Percentiles rank a stretch among this genome's conserved stretches.
These are phyloP conservation scores for Drosophila baimaii DNA, from an alignment of 1,140 invertebrate genomes.

Conservation along the genomic window DNA sequence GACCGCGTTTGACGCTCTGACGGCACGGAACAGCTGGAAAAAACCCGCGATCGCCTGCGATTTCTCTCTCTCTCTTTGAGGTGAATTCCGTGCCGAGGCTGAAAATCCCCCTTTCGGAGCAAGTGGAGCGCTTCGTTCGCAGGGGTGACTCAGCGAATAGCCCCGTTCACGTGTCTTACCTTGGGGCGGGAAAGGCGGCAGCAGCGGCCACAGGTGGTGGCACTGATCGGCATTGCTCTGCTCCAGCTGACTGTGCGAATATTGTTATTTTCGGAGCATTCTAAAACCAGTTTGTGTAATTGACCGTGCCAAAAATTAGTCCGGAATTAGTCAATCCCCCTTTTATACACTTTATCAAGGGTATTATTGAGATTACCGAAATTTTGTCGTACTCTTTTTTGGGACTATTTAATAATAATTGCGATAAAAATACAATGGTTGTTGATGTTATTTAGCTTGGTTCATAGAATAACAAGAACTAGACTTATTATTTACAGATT, in stretches of 20 bases:
- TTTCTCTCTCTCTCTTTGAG: conserved; percentile 18
- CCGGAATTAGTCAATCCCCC: conserved; percentile 32
- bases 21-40: conserved; percentile 32
- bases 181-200: conserved; percentile 76
- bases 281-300: conserved; percentile 57
- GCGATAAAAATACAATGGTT: neutral
- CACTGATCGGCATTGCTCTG: conserved; percentile 4
- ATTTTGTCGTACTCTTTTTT: neutral
- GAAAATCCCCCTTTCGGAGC: conserved; percentile 64
- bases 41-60: conserved; percentile 18
- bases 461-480: too few species aligned
- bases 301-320: conserved; percentile 18
- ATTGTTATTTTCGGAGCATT: conserved; percentile 54
- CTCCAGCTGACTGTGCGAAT: conserved; percentile 32
- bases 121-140: conserved; percentile 56
- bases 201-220: conserved; percentile 45
- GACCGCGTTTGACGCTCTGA: conserved; percentile 51
- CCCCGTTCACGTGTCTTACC: conserved; percentile 75
- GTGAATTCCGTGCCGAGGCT: conserved; percentile 33
- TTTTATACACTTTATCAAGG: conserved; percentile 3
- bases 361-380: neutral
- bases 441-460: too few species aligned
- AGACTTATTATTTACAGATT: too few species aligned
- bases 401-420: too few species aligned
- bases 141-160: conserved; percentile 61